Conservation (phyloP, 1,140 invertebrate species). For the Drosophila busckii region DNA sequence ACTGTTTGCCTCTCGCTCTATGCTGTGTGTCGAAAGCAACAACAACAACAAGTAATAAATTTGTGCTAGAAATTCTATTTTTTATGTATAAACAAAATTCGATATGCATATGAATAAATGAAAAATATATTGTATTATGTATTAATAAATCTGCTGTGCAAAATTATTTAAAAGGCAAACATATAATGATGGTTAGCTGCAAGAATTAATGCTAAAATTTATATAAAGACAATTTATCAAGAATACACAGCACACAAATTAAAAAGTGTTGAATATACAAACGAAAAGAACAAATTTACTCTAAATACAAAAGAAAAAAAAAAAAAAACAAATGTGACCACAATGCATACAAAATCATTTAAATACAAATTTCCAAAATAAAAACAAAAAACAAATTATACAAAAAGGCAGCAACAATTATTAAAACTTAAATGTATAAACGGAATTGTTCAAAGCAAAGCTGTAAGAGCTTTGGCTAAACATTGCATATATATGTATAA, state of each 20-base stretch:
- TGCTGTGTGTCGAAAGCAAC: constrained; percentile 30
- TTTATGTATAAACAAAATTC: constrained; percentile 57
- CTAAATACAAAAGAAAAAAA: constrained; percentile 33
- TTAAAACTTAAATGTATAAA: background rate
- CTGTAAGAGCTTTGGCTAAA: no score
- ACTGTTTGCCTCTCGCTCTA: constrained; percentile 52
- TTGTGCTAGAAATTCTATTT: constrained; percentile 53
- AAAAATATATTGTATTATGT: constrained; percentile 53
- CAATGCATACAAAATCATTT: constrained; percentile 29
- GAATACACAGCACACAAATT: background rate
- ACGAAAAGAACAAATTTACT: constrained; percentile 43
- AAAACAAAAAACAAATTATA: constrained; percentile 23
- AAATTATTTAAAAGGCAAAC: constrained; percentile 36
- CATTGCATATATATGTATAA: no score
- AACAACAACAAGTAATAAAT: constrained; percentile 21
- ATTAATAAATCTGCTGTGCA: constrained; percentile 37
- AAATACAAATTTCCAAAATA: constrained; percentile 55
- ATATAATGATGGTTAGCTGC: constrained; percentile 25
- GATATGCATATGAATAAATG: constrained; percentile 43
- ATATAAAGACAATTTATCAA: constrained; percentile 9
- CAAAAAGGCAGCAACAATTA: no score
- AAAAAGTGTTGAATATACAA: constrained; percentile 29
- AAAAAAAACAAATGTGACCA: constrained; percentile 9
- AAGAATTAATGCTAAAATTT: no score
- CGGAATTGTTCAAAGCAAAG: no score